Evolutionary conservation across 2,888 invertebrate species (phyloP), one percentile per base, ranked within the genome.

Genomic region (Xanthorhoe spadicearia): DNA sequence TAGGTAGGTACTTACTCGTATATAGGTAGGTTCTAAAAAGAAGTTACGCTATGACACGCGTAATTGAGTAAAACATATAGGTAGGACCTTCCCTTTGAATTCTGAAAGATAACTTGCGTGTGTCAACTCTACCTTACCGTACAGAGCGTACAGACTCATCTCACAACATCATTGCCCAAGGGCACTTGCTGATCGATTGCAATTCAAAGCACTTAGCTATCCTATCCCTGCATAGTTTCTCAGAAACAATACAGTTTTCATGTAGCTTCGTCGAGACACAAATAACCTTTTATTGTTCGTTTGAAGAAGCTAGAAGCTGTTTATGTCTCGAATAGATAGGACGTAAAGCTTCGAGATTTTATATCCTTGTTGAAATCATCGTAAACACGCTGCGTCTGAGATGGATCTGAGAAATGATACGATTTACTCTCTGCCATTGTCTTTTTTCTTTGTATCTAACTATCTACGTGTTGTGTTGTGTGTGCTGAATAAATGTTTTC

Each of bases 331-430:
- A 51, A 52, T 61, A 67, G 59, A 64, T 64, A 64, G 48, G 61
- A 67, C 59, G 62, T 67, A 65, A 69, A 69, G 62, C 62, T 70
- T 61, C 52, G 52, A 56, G 57, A 54, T 68, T 68, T 68, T 68
- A 68, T 68, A 68, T 57, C 68, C 64, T 68, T 64, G 68, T 68
- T 68, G 64, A 68, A 68, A 64, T 68, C 61, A 64, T 68, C 61
- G 64, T 68, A 61, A 68, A 68, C 68, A 54, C 46, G 50, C 48
- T 54, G 35, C 32, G 58, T 63, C 59, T 60, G 52, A 18, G 35
- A 46, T 62, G 62, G 35, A 52, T 19, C 17, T 52, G 48, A 18
- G 7, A 46, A 52, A 32, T 10, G 32, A 46, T 18, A 52, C 43
- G n/a, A 18, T 56, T 56, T n/a, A n/a, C n/a, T n/a, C n/a, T n/a